Evolutionary conservation across 2,797 vertebrate species (phyloP), one percentile per base, ranked within the genome.

Genomic region (Hemitrygon akajei): DNA sequence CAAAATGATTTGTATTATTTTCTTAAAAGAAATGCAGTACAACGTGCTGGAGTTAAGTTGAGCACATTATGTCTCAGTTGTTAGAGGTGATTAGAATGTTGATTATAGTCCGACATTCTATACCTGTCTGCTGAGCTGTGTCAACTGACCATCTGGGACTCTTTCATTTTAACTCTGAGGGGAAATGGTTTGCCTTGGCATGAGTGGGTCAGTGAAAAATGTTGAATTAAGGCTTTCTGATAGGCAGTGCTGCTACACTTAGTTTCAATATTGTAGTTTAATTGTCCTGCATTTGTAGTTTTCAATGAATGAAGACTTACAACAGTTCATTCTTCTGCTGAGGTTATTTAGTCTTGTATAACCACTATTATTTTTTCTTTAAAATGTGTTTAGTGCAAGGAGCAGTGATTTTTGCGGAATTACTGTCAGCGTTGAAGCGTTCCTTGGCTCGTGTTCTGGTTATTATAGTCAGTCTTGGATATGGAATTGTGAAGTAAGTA

Each of bases 401-500:
- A 63, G 98, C 98, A 73, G 96, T 98, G 94, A 98, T 99, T 94
- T 97, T 99, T 95, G 98, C 98, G 71, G 98, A 99, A 95, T 96
- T 99, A 91, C 98, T 99, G 82, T 99, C 98, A 0, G 98, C 98
- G 6, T 96, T 99, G 94, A 99, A 99, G 95, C 97, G 98, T 94
- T 98, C 98, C 0, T 95, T 99, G 76, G 98, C 98, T 94, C 97
- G 98, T 94, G 98, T 98, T 94, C 96, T 99, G 94, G 98, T 99
- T 94, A 98, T 99, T 95, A 98, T 99, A 75, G 98, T 99, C 95
- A 99, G 98, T 94, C 96, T 99, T 56, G 98, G 98, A 87, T 99
- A 99, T 40, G 98, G 98, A 69, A 99, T 99, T 93, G 98, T 99
- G 95, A 98, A 97, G 98, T 99, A 94, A 97, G 97, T 97, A 60